Evolutionary conservation across 1,140 invertebrate species (phyloP), one percentile per base, ranked within the genome.

Genomic region (Megathymus violae): DNA sequence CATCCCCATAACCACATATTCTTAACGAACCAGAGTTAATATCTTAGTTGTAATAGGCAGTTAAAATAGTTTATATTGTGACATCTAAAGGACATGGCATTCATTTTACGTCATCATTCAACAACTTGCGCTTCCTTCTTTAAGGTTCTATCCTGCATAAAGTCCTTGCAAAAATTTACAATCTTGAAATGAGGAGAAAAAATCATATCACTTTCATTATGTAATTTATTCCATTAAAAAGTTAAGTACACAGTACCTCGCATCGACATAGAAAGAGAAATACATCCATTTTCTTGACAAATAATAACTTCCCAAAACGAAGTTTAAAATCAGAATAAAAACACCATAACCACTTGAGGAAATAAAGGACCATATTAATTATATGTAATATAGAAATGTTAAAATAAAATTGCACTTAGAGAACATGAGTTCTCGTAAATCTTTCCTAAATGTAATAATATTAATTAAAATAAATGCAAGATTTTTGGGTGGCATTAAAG

Each of bases 191-290:
- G 6, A 25, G 22, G 22, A 67, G n/a, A 68, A 71, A 60, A 7
- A 47, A 58, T 17, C 34, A 15, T 11, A 17, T 58, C 58, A 68
- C 67, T 82, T 79, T 84, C 75, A 82, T 84, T 80, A 72, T 79
- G 81, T 79, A 80, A 82, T 89, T 89, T 82, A 89, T 85, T 89
- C 76, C 75, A 84, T 86, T 86, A 88, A 82, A 31, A 84, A 78
- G 74, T 80, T 80, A 86, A 74, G 52, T 63, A 59, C 67, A 76
- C 34, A 40, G 11, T 19, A 74, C 73, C 64, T 74, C 64, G 65
- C 67, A 64, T 60, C 63, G 74, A 62, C 73, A 63, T 73, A 70
- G 54, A 71, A 47, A 76, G 58, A 38, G 60, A 43, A 67, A 66
- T 67, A 69, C 47, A 65, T 76, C 67, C 54, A 70, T 54, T 69